Percentiles rank a stretch among this genome's conserved stretches.
phyloP scores from a whole-genome alignment of 2,113 vertebrate genomes.

The Mustela nigripes region DNA sequence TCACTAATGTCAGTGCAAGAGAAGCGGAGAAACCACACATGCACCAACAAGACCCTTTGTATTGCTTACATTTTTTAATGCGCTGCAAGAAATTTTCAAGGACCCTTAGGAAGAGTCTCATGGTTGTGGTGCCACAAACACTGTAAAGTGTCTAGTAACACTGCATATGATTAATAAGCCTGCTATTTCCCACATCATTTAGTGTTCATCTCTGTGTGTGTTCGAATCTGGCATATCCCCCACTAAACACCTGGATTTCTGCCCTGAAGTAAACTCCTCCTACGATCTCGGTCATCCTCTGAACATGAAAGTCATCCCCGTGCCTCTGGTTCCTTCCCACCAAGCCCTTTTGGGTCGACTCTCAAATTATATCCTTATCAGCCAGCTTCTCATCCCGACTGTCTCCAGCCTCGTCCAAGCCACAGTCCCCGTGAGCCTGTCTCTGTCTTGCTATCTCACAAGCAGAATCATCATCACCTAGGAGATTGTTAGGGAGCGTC shows the following conservation, averaged over 20 bases:
- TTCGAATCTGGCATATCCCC: neutral
- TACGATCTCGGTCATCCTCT: neutral
- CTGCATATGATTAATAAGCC: neutral
- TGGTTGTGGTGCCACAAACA: neutral
- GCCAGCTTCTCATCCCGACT: neutral
- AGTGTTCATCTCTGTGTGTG: neutral
- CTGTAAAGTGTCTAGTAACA: neutral
- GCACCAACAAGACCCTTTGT: neutral
- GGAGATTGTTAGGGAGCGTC: neutral
- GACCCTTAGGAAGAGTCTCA: conserved; percentile 33
- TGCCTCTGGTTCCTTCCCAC: neutral
- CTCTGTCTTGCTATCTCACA: neutral
- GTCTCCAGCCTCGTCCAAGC: neutral
- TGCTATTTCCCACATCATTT: conserved; percentile 15
- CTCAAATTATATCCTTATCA: neutral
- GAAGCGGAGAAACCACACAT: neutral
- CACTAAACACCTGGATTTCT: neutral
- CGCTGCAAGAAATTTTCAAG: conserved; percentile 45
- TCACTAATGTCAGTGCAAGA: conserved; percentile 7
- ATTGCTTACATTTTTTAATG: conserved; percentile 32
- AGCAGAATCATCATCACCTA: neutral
- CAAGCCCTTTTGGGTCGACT: neutral
- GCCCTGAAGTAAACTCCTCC: neutral
- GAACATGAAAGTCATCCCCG: neutral
- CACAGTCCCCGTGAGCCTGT: neutral